phyloP scores from a whole-genome alignment of 2,113 vertebrate genomes.

The Tachuris rubrigastra region DNA sequence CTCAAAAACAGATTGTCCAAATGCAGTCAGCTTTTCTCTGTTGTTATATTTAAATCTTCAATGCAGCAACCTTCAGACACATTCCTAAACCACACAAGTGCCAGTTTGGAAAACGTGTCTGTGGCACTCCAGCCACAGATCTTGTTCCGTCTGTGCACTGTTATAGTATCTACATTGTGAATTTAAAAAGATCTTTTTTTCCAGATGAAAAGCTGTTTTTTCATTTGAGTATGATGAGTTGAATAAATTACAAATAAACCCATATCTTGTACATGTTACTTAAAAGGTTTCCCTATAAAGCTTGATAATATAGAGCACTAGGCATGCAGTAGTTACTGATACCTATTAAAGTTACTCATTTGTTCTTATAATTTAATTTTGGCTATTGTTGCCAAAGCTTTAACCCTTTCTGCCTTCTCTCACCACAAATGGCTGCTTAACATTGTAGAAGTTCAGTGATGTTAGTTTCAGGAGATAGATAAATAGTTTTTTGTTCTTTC shows the following conservation, averaged over 20 bases:
- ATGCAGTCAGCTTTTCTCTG: neutral
- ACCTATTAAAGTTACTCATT: neutral
- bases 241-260: neutral
- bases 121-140: neutral
- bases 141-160: neutral
- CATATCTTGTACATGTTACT: neutral
- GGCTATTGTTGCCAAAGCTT: neutral
- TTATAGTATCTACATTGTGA: neutral
- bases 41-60: neutral
- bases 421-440: neutral
- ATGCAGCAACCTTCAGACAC: neutral
- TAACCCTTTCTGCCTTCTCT: neutral
- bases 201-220: neutral
- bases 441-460: neutral
- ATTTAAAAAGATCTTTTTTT: neutral
- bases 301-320: neutral
- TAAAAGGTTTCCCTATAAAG: neutral
- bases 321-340: neutral
- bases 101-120: neutral
- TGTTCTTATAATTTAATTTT: neutral
- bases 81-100: neutral
- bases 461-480: neutral
- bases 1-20: neutral
- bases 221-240: neutral
- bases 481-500: neutral